Conservation (phyloP, 2,797 vertebrate genomes). For the Moxostoma hubbsi region DNA sequence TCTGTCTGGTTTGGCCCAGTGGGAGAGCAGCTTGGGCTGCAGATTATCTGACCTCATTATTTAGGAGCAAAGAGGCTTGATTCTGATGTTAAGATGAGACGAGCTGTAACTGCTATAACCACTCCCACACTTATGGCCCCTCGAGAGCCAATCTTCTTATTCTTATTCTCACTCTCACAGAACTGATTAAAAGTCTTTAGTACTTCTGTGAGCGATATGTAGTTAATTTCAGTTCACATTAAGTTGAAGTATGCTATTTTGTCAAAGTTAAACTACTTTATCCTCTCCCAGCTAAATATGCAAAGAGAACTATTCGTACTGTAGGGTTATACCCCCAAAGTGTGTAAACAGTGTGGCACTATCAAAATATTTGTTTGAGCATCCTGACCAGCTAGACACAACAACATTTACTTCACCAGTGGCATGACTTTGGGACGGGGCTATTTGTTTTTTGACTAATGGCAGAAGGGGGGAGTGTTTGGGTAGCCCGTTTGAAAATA, state of each 20-base stretch:
- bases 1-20: constrained; percentile 56
- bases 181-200: background rate
- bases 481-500: too few relatives aligned
- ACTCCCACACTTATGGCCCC: constrained; percentile 19
- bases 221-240: background rate
- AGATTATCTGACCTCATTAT: constrained; percentile 56
- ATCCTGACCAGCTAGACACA: too few relatives aligned
- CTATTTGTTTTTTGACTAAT: too few relatives aligned
- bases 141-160: constrained; percentile 33
- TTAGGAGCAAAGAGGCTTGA: constrained; percentile 23
- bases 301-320: too few relatives aligned
- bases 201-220: background rate
- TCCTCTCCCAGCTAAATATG: too few relatives aligned
- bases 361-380: too few relatives aligned
- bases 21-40: constrained; percentile 48
- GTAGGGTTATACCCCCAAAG: background rate
- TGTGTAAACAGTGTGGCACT: background rate
- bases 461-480: too few relatives aligned
- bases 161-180: constrained; percentile 25
- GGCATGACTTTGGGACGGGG: too few relatives aligned
- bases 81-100: constrained; percentile 44
- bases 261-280: background rate
- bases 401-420: too few relatives aligned
- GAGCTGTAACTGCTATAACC: constrained; percentile 36
- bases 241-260: background rate